Percentiles rank a stretch among this genome's conserved stretches.
Conservation (phyloP, 2,113 vertebrate species). For the Otocyon megalotis region DNA sequence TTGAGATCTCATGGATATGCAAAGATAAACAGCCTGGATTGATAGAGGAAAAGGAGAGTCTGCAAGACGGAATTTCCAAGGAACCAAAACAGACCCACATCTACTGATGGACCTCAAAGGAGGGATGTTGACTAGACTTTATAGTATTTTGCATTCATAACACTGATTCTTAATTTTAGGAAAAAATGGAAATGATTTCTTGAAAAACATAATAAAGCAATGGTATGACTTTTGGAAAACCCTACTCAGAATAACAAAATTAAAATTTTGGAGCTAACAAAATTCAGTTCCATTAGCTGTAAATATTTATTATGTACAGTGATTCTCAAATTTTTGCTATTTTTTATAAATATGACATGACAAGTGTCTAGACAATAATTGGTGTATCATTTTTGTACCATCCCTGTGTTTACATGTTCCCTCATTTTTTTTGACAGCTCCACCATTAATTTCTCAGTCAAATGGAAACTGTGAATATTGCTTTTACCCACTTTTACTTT, state of each 20-base stretch:
- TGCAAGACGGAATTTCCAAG: neutral
- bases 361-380: neutral
- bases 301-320: neutral
- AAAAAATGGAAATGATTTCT: neutral
- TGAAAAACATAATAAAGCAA: neutral
- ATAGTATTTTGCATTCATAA: neutral
- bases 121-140: neutral
- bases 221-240: neutral
- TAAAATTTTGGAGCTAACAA: neutral
- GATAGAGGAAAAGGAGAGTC: neutral
- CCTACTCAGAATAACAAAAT: neutral
- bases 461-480: constrained; percentile 15
- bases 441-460: constrained; percentile 55
- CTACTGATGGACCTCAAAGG: neutral
- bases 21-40: neutral
- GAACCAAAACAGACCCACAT: neutral
- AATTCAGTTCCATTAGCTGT: neutral
- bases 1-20: neutral
- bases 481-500: neutral
- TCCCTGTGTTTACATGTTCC: neutral
- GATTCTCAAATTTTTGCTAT: neutral
- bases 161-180: neutral
- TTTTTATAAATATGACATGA: neutral
- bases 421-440: neutral
- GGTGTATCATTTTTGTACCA: neutral